These are phyloP conservation scores for Anoplophora glabripennis DNA, from an alignment of 1,140 invertebrate genomes.

Conservation along the genomic window DNA sequence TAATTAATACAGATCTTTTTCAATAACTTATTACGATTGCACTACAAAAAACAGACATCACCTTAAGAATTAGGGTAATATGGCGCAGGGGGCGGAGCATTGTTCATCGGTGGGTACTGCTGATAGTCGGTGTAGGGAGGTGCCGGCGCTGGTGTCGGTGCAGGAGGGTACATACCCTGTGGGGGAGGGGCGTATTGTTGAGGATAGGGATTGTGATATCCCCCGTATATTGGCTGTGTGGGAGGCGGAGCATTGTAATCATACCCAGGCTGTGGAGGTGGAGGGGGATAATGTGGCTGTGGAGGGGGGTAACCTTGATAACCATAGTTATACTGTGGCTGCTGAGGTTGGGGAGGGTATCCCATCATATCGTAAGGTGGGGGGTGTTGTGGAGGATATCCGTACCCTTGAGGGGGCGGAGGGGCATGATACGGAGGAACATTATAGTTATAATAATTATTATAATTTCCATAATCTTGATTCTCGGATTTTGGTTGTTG, in stretches of 20 bases:
- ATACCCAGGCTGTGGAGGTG: constrained; percentile 36
- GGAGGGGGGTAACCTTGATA: constrained; percentile 38
- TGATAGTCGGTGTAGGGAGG: constrained; percentile 36
- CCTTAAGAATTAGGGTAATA: constrained; percentile 16
- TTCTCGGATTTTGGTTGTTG: constrained; percentile 32
- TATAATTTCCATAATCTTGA: constrained; percentile 35
- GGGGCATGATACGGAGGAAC: constrained; percentile 37
- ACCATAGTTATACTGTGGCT: constrained; percentile 42
- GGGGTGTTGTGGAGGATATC: constrained; percentile 30
- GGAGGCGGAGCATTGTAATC: constrained; percentile 34
- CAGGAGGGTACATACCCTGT: constrained; percentile 37
- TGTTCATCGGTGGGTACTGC: constrained; percentile 24
- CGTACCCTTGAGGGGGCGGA: constrained; percentile 32
- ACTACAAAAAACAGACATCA: neutral
- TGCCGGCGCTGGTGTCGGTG: constrained; percentile 18
- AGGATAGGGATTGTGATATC: constrained; percentile 48
- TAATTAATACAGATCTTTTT: constrained; percentile 12
- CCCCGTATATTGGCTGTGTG: constrained; percentile 50
- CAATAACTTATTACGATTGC: neutral
- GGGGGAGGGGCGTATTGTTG: constrained; percentile 54
- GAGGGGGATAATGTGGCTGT: constrained; percentile 36
- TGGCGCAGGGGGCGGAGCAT: constrained; percentile 4
- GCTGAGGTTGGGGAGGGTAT: constrained; percentile 34
- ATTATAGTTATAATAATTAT: constrained; percentile 41
- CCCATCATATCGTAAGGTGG: constrained; percentile 37